Evolutionary conservation across 2,888 invertebrate genomes (phyloP).

Genomic region (Cephus sareptanus): DNA sequence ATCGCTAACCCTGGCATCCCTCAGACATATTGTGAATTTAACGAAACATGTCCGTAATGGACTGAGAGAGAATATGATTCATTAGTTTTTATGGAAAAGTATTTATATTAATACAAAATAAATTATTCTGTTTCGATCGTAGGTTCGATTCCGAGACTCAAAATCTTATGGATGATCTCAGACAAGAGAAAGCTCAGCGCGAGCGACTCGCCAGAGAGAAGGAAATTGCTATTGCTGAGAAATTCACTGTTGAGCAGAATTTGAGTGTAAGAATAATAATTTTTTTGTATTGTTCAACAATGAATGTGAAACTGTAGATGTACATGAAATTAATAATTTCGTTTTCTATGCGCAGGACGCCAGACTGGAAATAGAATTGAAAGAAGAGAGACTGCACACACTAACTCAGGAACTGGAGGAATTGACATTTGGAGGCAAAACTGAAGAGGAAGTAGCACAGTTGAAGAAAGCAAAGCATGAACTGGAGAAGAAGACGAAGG

Average conservation of each 20-base stretch:
- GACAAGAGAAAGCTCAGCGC: conserved; percentile 81
- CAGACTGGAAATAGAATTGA: conserved; percentile 87
- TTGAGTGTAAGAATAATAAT: conserved; percentile 75
- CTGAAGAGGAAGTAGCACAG: conserved; percentile 86
- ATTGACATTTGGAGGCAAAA: conserved; percentile 80
- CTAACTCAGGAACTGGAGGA: conserved; percentile 89
- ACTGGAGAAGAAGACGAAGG: conserved; percentile 84
- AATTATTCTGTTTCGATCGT: conserved; percentile 15
- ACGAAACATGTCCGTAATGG: not conserved
- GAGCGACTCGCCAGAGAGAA: conserved; percentile 86
- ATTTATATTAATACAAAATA: not conserved
- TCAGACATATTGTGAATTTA: conserved; percentile 21
- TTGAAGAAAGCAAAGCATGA: conserved; percentile 88
- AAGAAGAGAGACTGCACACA: conserved; percentile 85
- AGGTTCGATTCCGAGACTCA: conserved; percentile 90
- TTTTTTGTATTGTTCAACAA: not conserved
- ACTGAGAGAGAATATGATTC: not conserved
- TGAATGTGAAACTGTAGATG: not conserved
- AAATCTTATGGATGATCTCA: conserved; percentile 82
- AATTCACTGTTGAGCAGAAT: conserved; percentile 87
- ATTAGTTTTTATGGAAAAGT: not conserved
- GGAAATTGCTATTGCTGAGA: conserved; percentile 87
- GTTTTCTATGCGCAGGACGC: conserved; percentile 73
- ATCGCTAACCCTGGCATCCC: conserved; percentile 38
- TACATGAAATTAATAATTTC: not conserved